Base-by-base conservation (phyloP, 2,888 invertebrate species). In the Temnothorax ravouxi region DNA sequence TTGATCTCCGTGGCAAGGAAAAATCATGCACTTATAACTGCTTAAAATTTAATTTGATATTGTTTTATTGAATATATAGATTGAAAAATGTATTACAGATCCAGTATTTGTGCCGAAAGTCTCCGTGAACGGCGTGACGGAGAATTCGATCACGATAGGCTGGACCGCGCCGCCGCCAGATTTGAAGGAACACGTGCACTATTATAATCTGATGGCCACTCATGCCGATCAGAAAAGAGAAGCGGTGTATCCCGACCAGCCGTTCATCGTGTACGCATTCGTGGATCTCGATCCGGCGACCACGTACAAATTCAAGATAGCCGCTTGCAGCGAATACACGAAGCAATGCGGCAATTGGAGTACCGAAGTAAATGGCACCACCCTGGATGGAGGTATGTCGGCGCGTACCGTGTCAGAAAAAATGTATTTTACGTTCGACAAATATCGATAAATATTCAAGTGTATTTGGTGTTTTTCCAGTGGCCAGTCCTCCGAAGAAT, bases 271-370 rank as follows among this genome's bases (percentile, higher is more conserved):
- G 0, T 98, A 97, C 90, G 97, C 98, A 96, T 98, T 98, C 93
- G 96, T 96, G 56, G 96, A 97, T 93, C 95, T 98, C 74, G 96
- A 97, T 89, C 97, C 98, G 0, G 97, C 97, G 21, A 98, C 97
- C 47, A 97, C 96, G 44, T 98, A 98, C 91, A 96, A 96, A 86
- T 98, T 98, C 93, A 96, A 97, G 96, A 97, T 97, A 91, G 96
- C 97, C 47, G 98, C 98, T 0, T 98, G 98, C 92, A 98, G 97
- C 83, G 97, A 98, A 89, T 97, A 97, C 91, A 97, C 97, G 4
- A 96, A 96, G 88, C 95, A 96, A 59, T 98, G 98, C 93, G 98
- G 98, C 0, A 96, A 96, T 15, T 97, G 97, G 97, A 98, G 98
- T 0, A 95, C 96, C 50, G 95, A 96, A 89, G 97, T 97, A 87